Evolutionary conservation across 2,113 vertebrate species (phyloP), one percentile per base, ranked within the genome.

Genomic region (Pangasianodon gigas): DNA sequence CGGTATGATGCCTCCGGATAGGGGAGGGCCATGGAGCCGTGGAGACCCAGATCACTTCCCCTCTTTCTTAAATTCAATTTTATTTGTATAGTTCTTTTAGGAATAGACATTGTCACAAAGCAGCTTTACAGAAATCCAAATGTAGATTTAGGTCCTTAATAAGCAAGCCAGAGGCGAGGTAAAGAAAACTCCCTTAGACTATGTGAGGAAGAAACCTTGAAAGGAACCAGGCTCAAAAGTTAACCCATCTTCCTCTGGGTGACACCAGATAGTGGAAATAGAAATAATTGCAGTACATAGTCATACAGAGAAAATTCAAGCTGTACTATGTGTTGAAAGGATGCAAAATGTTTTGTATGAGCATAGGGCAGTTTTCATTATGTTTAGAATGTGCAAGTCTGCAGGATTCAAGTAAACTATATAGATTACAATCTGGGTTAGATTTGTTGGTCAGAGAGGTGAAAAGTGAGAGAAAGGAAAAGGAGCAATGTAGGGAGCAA

Each of bases 291-390:
- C 29, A 18, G 2, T 81, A 81, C 54, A 8, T 6, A 81, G 13
- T 32, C 51, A 54, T 81, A 16, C 32, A 81, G 13, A 81, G 29
- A 52, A n/a, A 54, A 32, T 1, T 0, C 9, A 26, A 46, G 21
- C 24, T 48, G 0, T 48, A 26, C 10, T 13, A 79, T 32, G 26
- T n/a, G 24, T 82, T 4, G 14, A 54, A 52, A 18, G 11, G 46
- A 81, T 81, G 26, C 4, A n/a, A n/a, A 81, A 81, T 81, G 44
- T 52, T 81, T 81, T 81, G 48, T 81, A 16, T 81, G 46, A n/a
- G 0, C 11, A 44, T 37, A 16, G 71, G 37, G 44, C 67, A 41
- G 24, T 75, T 77, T 77, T 44, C 71, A 44, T 75, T 19, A 41
- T 41, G 32, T 74, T 75, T 75, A 75, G 32, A 74, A 26, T 6